A percentile compares a stretch with the other conserved stretches of the same genome.
Evolutionary conservation across 2,113 vertebrate species (phyloP).

Genomic region (Pygoscelis adeliae): DNA sequence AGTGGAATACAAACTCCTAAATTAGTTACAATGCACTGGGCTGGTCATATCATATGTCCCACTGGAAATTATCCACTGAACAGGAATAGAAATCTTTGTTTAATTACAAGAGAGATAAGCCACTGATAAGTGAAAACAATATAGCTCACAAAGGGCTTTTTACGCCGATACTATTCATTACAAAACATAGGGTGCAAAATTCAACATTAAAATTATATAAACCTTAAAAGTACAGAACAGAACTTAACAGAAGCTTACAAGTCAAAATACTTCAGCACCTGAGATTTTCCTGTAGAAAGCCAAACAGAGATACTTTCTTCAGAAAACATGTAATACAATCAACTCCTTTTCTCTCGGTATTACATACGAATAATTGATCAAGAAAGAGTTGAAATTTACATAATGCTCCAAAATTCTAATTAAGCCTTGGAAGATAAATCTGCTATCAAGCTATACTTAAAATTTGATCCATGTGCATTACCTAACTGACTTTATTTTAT

Average conservation of each 20-base stretch:
- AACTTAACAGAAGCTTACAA: conserved; percentile 19
- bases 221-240: conserved; percentile 1
- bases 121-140: background rate
- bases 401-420: background rate
- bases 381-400: background rate
- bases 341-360: background rate
- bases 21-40: background rate
- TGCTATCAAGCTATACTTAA: background rate
- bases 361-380: background rate
- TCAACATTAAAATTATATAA: conserved; percentile 4
- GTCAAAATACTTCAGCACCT: conserved; percentile 54
- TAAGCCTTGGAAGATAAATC: background rate
- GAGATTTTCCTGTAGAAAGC: conserved; percentile 55
- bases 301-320: background rate
- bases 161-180: background rate
- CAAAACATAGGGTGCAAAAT: conserved; percentile 22
- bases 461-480: background rate
- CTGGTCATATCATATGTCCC: background rate
- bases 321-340: conserved; percentile 36
- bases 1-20: background rate
- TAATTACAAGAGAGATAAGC: background rate
- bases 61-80: background rate
- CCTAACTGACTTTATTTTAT: background rate
- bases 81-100: background rate
- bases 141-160: background rate